A percentile compares a stretch with the other conserved stretches of the same genome.
phyloP scores from a whole-genome alignment of 2,113 vertebrate genomes.

The Lanius ludovicianus region DNA sequence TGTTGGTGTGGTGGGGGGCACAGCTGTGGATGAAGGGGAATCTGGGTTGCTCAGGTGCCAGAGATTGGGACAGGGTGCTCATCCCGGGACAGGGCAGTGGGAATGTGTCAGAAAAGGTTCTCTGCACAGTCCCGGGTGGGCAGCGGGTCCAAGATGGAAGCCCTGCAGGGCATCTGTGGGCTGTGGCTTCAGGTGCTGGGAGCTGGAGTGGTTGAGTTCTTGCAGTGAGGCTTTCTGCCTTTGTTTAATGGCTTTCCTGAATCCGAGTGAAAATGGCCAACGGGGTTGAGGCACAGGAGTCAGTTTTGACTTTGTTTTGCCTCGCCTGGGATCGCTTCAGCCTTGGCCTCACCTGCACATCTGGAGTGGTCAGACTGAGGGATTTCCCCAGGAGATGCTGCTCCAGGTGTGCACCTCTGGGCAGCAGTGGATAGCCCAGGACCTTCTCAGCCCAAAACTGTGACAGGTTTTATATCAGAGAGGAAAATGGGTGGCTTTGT shows the following conservation, averaged over 20 bases:
- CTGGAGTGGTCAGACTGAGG: neutral
- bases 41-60: neutral
- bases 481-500: neutral
- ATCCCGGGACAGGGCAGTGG: fast-evolving
- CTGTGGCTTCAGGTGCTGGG: neutral
- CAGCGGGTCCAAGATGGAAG: fast-evolving
- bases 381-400: neutral
- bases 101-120: neutral
- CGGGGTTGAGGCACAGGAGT: neutral
- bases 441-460: neutral
- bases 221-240: neutral
- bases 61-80: fast-evolving
- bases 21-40: fast-evolving
- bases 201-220: neutral
- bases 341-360: neutral
- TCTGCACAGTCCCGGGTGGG: fast-evolving
- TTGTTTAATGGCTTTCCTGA: neutral
- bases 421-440: neutral
- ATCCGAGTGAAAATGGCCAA: neutral
- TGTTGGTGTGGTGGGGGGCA: neutral
- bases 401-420: neutral
- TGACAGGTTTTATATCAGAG: neutral
- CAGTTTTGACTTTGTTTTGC: neutral
- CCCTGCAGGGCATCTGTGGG: neutral
- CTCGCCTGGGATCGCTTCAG: neutral